Base-by-base conservation (phyloP, 2,888 invertebrate genomes). In the Agapetus fuscipes region DNA sequence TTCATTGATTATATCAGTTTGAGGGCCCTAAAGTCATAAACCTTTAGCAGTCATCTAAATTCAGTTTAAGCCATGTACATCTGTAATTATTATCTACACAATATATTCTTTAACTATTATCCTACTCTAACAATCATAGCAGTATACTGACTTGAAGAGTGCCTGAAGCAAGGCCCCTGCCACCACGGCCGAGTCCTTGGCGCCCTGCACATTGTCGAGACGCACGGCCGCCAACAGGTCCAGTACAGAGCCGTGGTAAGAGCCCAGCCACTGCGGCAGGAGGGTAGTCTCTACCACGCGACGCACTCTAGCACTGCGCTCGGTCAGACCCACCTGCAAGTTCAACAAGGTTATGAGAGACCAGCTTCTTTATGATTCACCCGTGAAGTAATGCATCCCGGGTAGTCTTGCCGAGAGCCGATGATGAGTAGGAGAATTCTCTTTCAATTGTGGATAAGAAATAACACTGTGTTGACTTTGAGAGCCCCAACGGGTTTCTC, bases 241-340 rank as follows among this genome's bases (percentile, higher is more conserved):
- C 11, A 87, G 62, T 29, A 80, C 76, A 51, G 85, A 78, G 2
- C 79, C 76, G 32, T 81, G 69, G 53, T 80, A 84, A 1, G 76
- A 68, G 35, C 78, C 72, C 43, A 90, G 61, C 91, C 91, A 91
- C 2, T 78, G 66, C 0, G 83, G 81, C 1, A 91, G 60, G 48
- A 86, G 53, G 24, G 68, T 66, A 37, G 70, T 70, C 55, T 70
- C 70, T 0, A 70, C 69, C 0, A 69, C 70, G 7, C 68, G 61
- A 0, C 66, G 61, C 0, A 71, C 69, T 14, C 70, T 62, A 1
- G 54, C 51, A 41, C 64, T 64, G 9, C 70, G 64, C 43, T 71
- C 69, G 0, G 64, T 68, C 1, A 70, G 50, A 11, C 70, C 70
- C 1, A 70, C 66, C 70, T 70, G 34, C 0, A 28, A 36, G 9